A percentile compares a stretch with the other conserved stretches of the same genome.
phyloP scores from a whole-genome alignment of 2,113 vertebrate genomes.

The Nibea albiflora region DNA sequence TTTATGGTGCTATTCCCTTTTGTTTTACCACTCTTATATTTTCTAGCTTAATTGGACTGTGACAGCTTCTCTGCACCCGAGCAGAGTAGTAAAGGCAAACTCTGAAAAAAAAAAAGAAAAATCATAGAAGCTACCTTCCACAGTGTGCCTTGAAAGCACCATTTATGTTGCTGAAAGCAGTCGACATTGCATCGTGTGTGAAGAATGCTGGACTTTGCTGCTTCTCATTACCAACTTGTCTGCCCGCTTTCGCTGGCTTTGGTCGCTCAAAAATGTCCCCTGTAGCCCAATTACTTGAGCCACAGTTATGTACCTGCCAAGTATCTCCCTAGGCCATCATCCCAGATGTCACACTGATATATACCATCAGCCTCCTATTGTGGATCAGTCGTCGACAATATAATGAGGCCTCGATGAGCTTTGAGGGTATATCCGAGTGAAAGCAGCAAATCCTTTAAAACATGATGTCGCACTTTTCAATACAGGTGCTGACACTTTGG shows the following conservation, averaged over 20 bases:
- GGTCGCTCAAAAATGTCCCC: slow-evolving; percentile 65
- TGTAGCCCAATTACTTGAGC: slow-evolving; percentile 77
- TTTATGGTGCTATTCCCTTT: slow-evolving; percentile 53
- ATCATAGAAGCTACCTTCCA: slow-evolving; percentile 29
- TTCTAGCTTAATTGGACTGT: slow-evolving; percentile 66
- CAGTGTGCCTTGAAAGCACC: slow-evolving; percentile 33
- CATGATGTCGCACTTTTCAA: slow-evolving; percentile 18
- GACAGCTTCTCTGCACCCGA: slow-evolving; percentile 39
- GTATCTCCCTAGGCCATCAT: slow-evolving; percentile 47
- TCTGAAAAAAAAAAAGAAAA: slow-evolving; percentile 9
- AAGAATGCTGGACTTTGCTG: slow-evolving; percentile 38
- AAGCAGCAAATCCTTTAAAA: slow-evolving; percentile 31
- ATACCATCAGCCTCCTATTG: slow-evolving; percentile 41
- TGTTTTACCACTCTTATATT: slow-evolving; percentile 55
- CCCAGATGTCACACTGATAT: slow-evolving; percentile 43
- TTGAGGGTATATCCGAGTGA: slow-evolving; percentile 28
- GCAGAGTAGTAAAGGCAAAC: slow-evolving; percentile 18
- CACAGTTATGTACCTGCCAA: slow-evolving; percentile 73
- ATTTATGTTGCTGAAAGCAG: slow-evolving; percentile 55
- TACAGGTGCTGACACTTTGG: background rate
- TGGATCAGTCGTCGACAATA: slow-evolving; percentile 20
- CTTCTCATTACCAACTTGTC: slow-evolving; percentile 71
- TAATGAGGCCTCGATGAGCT: slow-evolving; percentile 62
- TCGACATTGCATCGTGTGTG: slow-evolving; percentile 54
- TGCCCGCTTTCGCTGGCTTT: slow-evolving; percentile 42